phyloP scores from a whole-genome alignment of 1,140 invertebrate genomes.

The Antheraea mylitta region DNA sequence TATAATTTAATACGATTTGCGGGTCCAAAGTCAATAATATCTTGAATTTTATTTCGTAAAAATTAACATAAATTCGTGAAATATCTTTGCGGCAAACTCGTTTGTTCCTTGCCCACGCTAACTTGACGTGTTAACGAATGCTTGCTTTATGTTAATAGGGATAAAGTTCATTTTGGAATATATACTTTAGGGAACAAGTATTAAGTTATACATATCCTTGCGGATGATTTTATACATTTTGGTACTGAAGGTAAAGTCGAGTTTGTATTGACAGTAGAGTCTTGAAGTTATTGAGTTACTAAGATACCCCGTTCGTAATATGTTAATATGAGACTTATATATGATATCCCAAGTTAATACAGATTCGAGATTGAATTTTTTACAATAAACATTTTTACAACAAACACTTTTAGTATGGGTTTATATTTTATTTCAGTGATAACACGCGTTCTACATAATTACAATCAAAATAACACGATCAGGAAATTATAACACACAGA shows the following conservation, averaged over 20 bases:
- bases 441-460: too few species aligned
- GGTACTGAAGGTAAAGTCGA: not conserved
- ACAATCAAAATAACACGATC: too few species aligned
- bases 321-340: not conserved
- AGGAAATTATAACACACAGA: too few species aligned
- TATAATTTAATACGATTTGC: not conserved
- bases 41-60: not conserved
- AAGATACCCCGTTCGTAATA: not conserved
- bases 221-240: not conserved
- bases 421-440: too few species aligned
- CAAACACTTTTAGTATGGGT: too few species aligned
- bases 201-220: not conserved
- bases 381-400: too few species aligned
- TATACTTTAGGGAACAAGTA: not conserved
- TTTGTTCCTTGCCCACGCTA: not conserved
- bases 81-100: not conserved
- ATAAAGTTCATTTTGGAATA: not conserved
- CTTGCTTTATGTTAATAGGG: not conserved
- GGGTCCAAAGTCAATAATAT: not conserved
- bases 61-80: conserved; percentile 3
- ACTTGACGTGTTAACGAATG: not conserved
- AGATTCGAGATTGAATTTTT: not conserved
- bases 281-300: not conserved
- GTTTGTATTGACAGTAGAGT: not conserved
- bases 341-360: not conserved